Percentiles rank a stretch among this genome's conserved stretches.
Evolutionary conservation across 2,113 vertebrate genomes (phyloP).

Genomic region (Bubo scandiacus): DNA sequence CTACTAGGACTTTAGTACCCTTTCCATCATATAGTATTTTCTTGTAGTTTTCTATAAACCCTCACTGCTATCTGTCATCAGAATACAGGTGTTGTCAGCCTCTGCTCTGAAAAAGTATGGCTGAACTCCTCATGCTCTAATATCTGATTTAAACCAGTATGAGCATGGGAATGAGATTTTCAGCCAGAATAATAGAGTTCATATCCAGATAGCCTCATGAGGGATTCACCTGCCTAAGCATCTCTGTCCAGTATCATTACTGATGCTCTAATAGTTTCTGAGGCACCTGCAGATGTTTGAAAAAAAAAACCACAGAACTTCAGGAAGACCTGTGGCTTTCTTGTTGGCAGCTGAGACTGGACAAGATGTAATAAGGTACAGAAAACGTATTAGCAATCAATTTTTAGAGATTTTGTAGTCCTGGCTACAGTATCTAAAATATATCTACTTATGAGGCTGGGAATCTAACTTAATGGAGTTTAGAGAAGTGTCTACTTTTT

Average conservation of each 20-base stretch:
- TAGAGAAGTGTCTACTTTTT: background rate
- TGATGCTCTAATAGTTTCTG: background rate
- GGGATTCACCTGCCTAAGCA: background rate
- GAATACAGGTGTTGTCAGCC: background rate
- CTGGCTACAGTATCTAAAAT: background rate
- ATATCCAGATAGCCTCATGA: background rate
- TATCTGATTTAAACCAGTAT: background rate
- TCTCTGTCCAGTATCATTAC: background rate
- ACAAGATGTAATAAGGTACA: background rate
- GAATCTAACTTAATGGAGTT: background rate
- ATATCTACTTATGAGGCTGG: background rate
- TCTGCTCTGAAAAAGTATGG: background rate
- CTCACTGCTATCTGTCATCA: background rate
- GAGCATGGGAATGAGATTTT: slow-evolving; percentile 11
- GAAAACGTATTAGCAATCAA: background rate
- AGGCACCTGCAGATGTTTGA: background rate
- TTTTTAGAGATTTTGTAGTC: background rate
- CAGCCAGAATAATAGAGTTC: background rate
- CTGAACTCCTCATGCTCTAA: background rate
- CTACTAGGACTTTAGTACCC: background rate
- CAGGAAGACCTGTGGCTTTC: background rate
- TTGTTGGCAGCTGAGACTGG: background rate
- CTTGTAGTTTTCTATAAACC: background rate
- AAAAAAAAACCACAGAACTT: background rate
- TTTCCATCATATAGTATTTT: background rate